Base-by-base conservation (phyloP, 2,113 vertebrate species). In the Sinocyclocheilus anophthalmus region DNA sequence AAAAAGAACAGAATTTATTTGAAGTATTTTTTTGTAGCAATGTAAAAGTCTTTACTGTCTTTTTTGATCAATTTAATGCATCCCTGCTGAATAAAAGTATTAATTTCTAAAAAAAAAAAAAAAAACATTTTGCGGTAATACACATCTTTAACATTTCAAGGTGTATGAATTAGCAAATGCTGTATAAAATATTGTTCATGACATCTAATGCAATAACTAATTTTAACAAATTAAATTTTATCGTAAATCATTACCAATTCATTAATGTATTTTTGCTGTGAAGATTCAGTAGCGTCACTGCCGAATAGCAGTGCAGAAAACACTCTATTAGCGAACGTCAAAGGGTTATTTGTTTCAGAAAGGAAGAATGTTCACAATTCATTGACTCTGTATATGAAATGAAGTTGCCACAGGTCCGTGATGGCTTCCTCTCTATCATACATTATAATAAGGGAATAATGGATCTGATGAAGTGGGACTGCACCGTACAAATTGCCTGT, bases 371-470 rank as follows among this genome's bases (percentile, higher is more conserved):
- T 24, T 45, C 3, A 16, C 24, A 33, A 69, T 65, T 69, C 22
- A 82, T 26, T 50, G 42, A 67, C 61, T 65, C 24, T 2, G 33
- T 9, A 20, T 18, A 67, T 37, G 12, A 53, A 73, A 86, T 80
- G 77, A 48, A 72, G 16, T 81, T 22, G 26, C 20, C 22, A 24
- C 50, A 73, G 22, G 48, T 16, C 78, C 14, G 1, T 11, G 26
- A 18, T 63, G 78, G n/a, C 37, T 81, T 55, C 45, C 65, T 83
- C 48, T 55, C 26, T 14, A 83, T 72, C 30, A 72, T 72, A 30
- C 24, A 50, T 50, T 82, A 69, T 81, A 67, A 30, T 48, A 81
- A 81, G 48, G 30, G 37, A 72, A 83, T 55, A 83, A 72, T 70
- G 65, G 45, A 70, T 37, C 45, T 37, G 26, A 24, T 72, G 26